These are phyloP conservation scores for Taeniopygia guttata DNA, from an alignment of 2,797 vertebrate species.

Conservation along the genomic window DNA sequence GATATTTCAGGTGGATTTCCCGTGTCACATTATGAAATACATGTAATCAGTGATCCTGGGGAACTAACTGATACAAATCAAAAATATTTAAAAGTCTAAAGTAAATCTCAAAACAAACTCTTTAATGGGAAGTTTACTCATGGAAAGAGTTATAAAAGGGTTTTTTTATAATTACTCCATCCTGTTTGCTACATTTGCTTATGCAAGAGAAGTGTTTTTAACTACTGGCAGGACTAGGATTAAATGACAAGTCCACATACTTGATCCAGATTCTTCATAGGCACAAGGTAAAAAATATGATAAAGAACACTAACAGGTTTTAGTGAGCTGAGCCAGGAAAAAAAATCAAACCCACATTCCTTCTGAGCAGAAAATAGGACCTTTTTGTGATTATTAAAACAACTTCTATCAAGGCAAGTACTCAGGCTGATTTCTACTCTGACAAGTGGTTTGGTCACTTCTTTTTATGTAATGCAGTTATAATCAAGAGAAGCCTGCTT, in stretches of 20 bases:
- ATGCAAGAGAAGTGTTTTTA: neutral
- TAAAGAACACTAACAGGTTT: slow-evolving; percentile 20
- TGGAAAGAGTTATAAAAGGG: neutral
- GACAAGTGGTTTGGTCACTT: neutral
- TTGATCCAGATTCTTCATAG: neutral
- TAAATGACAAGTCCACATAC: neutral
- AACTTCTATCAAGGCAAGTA: neutral
- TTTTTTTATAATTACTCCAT: neutral
- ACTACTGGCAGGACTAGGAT: neutral
- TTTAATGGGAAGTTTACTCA: neutral
- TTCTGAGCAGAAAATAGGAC: neutral
- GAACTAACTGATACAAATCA: neutral
- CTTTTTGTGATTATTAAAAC: neutral
- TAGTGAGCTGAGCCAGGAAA: neutral
- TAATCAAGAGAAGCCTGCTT: neutral
- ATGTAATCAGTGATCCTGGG: neutral
- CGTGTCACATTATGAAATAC: neutral
- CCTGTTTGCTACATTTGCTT: neutral
- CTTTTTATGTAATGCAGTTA: neutral
- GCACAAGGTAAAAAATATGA: neutral
- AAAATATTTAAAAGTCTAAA: neutral
- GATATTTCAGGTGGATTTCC: neutral
- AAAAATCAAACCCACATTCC: neutral
- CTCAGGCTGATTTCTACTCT: neutral
- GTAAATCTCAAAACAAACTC: neutral